These are phyloP conservation scores for Hydrolagus affinis DNA, from an alignment of 2,113 vertebrate genomes.

Conservation along the genomic window DNA sequence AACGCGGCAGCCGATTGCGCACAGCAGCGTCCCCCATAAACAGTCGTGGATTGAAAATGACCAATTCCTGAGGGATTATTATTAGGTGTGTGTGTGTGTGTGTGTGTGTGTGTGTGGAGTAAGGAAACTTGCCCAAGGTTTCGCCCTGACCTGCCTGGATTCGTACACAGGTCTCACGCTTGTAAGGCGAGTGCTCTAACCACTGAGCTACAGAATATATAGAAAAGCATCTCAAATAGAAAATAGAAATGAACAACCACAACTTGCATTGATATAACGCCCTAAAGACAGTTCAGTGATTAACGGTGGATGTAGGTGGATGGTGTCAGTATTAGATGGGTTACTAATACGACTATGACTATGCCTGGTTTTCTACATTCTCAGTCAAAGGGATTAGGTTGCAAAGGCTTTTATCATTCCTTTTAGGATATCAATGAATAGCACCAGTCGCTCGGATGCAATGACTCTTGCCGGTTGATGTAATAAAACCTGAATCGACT, in stretches of 20 bases:
- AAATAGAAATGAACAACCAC: background rate
- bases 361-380: background rate
- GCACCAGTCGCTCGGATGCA: background rate
- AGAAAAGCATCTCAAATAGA: background rate
- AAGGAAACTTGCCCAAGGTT: no score
- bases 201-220: no score
- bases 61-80: no score
- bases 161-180: no score
- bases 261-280: no score
- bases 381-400: background rate
- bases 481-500: background rate
- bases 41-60: no score
- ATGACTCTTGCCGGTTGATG: background rate
- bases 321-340: background rate
- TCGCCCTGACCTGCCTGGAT: no score
- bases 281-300: background rate
- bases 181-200: no score
- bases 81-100: no score
- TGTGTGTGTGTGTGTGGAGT: no score
- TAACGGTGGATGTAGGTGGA: background rate
- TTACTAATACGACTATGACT: background rate
- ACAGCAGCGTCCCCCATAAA: no score
- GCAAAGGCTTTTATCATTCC: conserved; percentile 1
- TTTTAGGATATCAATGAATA: background rate
- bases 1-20: no score